These are phyloP conservation scores for Corythornis vintsioides DNA, from an alignment of 2,113 vertebrate species.

Conservation along the genomic window DNA sequence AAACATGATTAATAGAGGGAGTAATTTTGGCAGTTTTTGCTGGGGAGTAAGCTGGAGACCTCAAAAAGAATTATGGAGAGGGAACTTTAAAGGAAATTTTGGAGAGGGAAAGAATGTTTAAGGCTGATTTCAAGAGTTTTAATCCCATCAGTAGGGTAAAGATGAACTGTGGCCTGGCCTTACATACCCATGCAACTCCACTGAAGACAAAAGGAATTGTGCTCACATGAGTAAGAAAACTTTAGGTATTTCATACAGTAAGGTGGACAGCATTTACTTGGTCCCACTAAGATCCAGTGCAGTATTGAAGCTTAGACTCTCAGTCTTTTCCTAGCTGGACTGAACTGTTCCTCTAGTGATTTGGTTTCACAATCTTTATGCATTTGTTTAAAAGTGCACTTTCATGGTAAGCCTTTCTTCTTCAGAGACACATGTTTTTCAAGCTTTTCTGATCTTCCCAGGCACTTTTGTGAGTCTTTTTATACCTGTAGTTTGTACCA, in stretches of 20 bases:
- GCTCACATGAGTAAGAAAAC: not conserved
- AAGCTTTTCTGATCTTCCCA: constrained; percentile 1
- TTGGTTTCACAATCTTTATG: not conserved
- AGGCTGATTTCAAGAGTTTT: not conserved
- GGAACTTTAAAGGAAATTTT: not conserved
- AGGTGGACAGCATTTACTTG: not conserved
- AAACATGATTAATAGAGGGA: not conserved
- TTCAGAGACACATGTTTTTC: not conserved
- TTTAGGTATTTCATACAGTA: not conserved
- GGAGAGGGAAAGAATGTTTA: not conserved
- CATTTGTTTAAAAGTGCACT: not conserved
- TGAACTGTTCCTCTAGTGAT: not conserved
- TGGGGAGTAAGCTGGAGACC: not conserved
- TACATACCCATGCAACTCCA: not conserved
- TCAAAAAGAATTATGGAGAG: not conserved
- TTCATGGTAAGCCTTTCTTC: not conserved
- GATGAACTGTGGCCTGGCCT: not conserved
- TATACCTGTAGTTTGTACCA: constrained; percentile 7
- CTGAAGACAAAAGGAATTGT: not conserved
- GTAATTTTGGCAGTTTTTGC: not conserved
- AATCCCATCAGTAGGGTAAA: not conserved
- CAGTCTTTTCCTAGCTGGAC: not conserved
- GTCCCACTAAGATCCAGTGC: not conserved
- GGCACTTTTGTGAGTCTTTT: constrained; percentile 4
- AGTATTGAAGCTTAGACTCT: not conserved